These are phyloP conservation scores for Thumatha senex DNA, from an alignment of 2,888 invertebrate genomes.

Conservation along the genomic window DNA sequence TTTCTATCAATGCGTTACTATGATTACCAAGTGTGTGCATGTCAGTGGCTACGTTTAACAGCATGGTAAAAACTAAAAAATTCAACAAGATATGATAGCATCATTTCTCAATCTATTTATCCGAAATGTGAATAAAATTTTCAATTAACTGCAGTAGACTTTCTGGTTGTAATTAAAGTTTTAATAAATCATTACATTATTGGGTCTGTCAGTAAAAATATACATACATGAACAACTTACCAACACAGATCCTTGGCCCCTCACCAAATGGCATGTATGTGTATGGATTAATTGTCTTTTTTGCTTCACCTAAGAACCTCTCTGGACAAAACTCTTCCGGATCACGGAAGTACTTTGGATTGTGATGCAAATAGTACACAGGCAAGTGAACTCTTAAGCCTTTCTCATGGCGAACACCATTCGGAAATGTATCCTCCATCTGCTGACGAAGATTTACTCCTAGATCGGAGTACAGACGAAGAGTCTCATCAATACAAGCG, in stretches of 20 bases:
- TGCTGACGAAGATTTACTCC: conserved; percentile 41
- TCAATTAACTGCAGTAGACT: too few species aligned
- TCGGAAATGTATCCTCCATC: conserved; percentile 36
- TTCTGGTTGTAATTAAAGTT: too few species aligned
- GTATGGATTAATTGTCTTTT: conserved; percentile 30
- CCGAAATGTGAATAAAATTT: too few species aligned
- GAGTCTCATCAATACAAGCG: conserved; percentile 48
- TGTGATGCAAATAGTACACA: conserved; percentile 47
- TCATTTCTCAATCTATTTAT: too few species aligned
- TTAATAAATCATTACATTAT: too few species aligned
- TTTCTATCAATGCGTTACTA: too few species aligned
- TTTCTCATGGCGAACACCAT: conserved; percentile 35
- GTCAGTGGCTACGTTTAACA: too few species aligned
- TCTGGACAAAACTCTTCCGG: conserved; percentile 80
- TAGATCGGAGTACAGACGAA: conserved; percentile 50
- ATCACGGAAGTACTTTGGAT: conserved; percentile 75
- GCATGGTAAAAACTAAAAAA: too few species aligned
- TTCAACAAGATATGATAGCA: too few species aligned
- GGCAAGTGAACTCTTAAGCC: conserved; percentile 27
- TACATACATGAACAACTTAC: conserved; percentile 2
- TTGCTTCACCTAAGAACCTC: conserved; percentile 73
- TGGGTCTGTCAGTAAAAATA: neutral
- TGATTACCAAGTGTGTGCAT: too few species aligned
- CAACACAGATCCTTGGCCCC: conserved; percentile 53
- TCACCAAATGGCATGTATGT: conserved; percentile 40